These are phyloP conservation scores for Drosophila paranaensis DNA, from an alignment of 2,888 invertebrate genomes.

Conservation along the genomic window DNA sequence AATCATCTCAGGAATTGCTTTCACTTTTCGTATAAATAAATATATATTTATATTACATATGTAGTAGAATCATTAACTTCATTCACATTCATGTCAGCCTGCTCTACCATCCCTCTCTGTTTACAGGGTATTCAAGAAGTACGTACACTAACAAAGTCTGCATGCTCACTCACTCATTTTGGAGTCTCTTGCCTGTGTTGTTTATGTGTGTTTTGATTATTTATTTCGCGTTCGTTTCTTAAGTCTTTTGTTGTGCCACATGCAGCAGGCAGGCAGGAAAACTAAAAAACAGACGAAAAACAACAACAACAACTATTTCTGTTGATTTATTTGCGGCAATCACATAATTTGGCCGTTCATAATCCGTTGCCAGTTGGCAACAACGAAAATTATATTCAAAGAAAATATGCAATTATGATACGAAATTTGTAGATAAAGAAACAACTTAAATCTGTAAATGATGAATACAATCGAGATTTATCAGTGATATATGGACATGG, in stretches of 20 bases:
- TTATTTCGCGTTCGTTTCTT: conserved; percentile 61
- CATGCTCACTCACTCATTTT: conserved; percentile 16
- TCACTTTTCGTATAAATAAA: too few species aligned
- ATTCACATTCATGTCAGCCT: background rate
- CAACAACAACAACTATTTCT: conserved; percentile 5
- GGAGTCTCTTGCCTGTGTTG: conserved; percentile 15
- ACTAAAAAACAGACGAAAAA: background rate
- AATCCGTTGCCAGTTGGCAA: conserved; percentile 32
- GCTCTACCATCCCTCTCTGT: too few species aligned
- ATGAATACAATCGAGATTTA: conserved; percentile 5
- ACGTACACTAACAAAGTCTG: conserved; percentile 10
- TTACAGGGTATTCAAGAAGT: conserved; percentile 23
- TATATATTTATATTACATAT: too few species aligned
- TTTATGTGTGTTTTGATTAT: conserved; percentile 29
- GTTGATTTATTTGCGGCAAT: conserved; percentile 64
- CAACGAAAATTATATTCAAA: conserved; percentile 11
- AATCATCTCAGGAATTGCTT: too few species aligned
- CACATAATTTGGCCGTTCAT: conserved; percentile 63
- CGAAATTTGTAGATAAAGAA: conserved; percentile 23
- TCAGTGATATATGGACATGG: background rate
- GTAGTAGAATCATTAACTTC: too few species aligned
- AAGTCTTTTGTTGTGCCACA: conserved; percentile 73
- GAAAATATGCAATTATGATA: conserved; percentile 41
- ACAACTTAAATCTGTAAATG: conserved; percentile 2
- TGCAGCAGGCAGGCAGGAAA: conserved; percentile 11